Evolutionary conservation across 1,140 invertebrate genomes (phyloP).

Genomic region (Arctopsyche grandis): DNA sequence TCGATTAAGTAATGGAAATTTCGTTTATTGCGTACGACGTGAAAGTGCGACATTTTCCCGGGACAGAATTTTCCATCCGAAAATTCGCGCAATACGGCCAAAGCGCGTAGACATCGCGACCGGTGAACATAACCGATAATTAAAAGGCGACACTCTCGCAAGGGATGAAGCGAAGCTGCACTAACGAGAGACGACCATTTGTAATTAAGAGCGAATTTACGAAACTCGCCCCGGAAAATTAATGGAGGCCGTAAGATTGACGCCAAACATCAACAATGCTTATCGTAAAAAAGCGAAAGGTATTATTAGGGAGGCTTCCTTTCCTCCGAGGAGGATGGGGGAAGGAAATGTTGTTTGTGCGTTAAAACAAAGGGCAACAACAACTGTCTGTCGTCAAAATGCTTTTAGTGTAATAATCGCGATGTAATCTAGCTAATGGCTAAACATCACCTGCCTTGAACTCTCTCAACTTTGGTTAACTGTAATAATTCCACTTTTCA

Average conservation of each 20-base stretch:
- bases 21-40: background rate
- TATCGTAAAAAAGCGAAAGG: too few relatives aligned
- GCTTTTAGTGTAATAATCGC: constrained; percentile 21
- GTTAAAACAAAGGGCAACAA: too few relatives aligned
- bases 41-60: constrained; percentile 3
- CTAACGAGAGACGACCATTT: too few relatives aligned
- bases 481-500: too few relatives aligned
- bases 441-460: background rate
- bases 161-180: background rate
- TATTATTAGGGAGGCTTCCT: too few relatives aligned
- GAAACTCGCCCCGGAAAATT: too few relatives aligned
- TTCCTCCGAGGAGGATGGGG: too few relatives aligned
- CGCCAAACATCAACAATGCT: too few relatives aligned
- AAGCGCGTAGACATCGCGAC: background rate
- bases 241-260: too few relatives aligned
- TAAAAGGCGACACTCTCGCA: constrained; percentile 2
- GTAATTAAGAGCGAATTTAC: too few relatives aligned
- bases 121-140: background rate
- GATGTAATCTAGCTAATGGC: constrained; percentile 3
- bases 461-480: too few relatives aligned
- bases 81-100: constrained; percentile 9
- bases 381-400: constrained; percentile 7
- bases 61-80: background rate
- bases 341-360: too few relatives aligned
- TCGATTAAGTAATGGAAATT: constrained; percentile 31